phyloP scores from a whole-genome alignment of 2,888 invertebrate genomes.

The Pristionchus japonicus region DNA sequence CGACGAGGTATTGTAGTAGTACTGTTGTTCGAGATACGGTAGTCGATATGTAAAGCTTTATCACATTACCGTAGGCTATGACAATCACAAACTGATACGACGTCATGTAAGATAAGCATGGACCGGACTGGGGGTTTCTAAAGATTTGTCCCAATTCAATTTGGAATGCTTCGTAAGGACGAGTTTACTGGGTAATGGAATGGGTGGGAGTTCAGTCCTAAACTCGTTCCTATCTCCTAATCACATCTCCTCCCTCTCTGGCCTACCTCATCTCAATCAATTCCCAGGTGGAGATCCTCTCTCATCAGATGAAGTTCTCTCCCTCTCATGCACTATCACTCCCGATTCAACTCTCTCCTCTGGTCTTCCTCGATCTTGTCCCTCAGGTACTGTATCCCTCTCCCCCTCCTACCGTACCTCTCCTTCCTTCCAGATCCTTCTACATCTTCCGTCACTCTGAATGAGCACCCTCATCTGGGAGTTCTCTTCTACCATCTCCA shows the following conservation, averaged over 20 bases:
- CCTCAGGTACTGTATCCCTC: slow-evolving; percentile 22
- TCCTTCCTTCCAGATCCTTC: neutral
- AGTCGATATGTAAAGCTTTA: slow-evolving; percentile 5
- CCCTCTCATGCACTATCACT: slow-evolving; percentile 16
- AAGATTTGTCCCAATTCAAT: neutral
- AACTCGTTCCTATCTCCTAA: neutral
- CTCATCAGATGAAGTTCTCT: neutral
- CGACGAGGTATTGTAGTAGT: slow-evolving; percentile 55
- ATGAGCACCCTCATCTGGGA: slow-evolving; percentile 56
- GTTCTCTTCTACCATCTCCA: slow-evolving; percentile 70
- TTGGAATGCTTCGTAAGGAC: neutral
- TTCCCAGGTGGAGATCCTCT: slow-evolving; percentile 23
- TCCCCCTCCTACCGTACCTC: neutral
- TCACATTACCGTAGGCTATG: neutral
- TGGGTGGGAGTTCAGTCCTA: neutral
- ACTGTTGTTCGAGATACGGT: neutral
- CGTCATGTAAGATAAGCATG: neutral
- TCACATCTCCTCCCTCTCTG: neutral
- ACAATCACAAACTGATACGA: neutral
- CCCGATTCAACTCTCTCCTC: slow-evolving; percentile 17
- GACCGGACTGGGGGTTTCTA: neutral
- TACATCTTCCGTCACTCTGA: neutral
- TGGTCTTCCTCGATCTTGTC: neutral
- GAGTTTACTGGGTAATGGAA: neutral
- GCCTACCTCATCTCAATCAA: neutral